Base-by-base conservation (phyloP, 1,140 invertebrate species). In the Lanistes nyassanus region DNA sequence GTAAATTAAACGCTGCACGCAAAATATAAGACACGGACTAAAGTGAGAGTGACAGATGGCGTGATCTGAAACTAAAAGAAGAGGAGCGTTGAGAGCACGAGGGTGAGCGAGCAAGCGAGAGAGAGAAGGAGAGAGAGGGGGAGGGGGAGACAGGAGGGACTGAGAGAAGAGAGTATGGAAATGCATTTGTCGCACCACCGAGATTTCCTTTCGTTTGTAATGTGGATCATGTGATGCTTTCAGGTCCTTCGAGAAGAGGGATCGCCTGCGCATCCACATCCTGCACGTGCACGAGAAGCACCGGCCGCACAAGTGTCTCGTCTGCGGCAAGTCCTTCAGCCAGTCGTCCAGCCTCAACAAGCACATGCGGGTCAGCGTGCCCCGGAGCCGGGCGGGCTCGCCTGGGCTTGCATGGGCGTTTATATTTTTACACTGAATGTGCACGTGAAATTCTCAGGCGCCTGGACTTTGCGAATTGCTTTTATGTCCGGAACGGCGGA, bases 231-330 rank as follows among this genome's bases (percentile, higher is more conserved):
- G 67, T 75, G 56, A 34, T 62, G 55, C 65, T 72, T 79, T 42
- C 80, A 91, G 91, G 81, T 91, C 91, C 4, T 91, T 91, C 79
- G 91, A 91, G 79, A 91, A 91, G 80, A 77, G 91, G 60, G 91
- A 91, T 81, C 84, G 91, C 60, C 82, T 91, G 29, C 80, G 91
- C 2, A 91, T 91, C 70, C 91, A 91, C 82, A 88, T 92, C 36
- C 82, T 91, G 37, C 91, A 91, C 82, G 91, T 91, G 62, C 91
- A 91, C 79, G 91, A 91, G 78, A 92, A 91, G 79, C 90, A 92
- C 74, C 81, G 91, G 58, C 91, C 91, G 13, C 91, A 91, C 83
- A 89, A 90, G 80, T 91, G 91, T 81, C 79, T 86, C 36, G 88
- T 91, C 29, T 91, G 91, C 75, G 86, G 82, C 42, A 91, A 91